Conservation (phyloP, 1,140 invertebrate species). For the Amyelois transitella region DNA sequence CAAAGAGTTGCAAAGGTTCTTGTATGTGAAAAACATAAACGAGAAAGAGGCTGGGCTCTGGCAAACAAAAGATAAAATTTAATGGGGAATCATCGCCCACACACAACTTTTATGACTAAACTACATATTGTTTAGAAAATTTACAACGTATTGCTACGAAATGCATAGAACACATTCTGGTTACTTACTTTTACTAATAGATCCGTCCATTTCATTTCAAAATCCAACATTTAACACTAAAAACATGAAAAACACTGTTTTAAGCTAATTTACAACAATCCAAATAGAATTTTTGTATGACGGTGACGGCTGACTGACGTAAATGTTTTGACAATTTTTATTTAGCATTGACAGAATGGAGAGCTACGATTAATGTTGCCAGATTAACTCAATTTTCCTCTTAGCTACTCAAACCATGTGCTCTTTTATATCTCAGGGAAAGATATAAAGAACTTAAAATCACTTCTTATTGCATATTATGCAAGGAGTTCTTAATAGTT, state of each 20-base stretch:
- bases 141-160: neutral
- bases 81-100: conserved; percentile 43
- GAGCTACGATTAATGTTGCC: too few relatives aligned
- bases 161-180: conserved; percentile 1
- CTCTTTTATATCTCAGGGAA: too few relatives aligned
- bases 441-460: too few relatives aligned
- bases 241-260: neutral
- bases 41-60: conserved; percentile 17
- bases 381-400: too few relatives aligned
- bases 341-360: neutral
- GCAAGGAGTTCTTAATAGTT: too few relatives aligned
- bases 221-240: conserved; percentile 23
- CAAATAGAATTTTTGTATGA: neutral
- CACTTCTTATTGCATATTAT: too few relatives aligned
- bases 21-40: neutral
- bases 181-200: conserved; percentile 44
- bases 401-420: too few relatives aligned
- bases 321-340: neutral
- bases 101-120: conserved; percentile 39
- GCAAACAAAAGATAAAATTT: conserved; percentile 43
- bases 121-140: neutral
- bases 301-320: conserved; percentile 5
- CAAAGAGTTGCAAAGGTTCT: neutral
- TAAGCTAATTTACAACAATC: neutral
- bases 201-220: conserved; percentile 60